Conservation (phyloP, 1,140 invertebrate genomes). For the Teleopsis dalmanni region DNA sequence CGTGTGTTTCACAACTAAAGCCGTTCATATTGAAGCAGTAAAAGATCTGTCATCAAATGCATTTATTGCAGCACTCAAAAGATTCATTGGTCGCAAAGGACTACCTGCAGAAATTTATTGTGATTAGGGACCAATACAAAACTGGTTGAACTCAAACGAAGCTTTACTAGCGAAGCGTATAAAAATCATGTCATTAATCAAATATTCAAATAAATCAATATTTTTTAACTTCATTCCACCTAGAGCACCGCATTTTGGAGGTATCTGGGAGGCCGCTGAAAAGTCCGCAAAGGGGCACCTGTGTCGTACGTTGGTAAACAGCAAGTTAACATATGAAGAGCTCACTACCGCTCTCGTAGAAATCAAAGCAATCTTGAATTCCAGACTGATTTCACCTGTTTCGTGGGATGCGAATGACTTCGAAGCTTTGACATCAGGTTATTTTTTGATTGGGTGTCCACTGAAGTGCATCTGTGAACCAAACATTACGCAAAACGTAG, state of each 20-base stretch:
- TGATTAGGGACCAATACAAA: too few species aligned
- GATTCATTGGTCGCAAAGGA: background rate
- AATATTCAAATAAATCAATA: too few species aligned
- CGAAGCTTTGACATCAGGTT: conserved; percentile 19
- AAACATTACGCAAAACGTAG: background rate
- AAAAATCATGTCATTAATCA: too few species aligned
- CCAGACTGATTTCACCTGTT: conserved; percentile 16
- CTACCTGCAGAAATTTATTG: too few species aligned
- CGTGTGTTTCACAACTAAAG: too few species aligned
- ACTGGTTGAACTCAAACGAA: too few species aligned
- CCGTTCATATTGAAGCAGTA: conserved; percentile 1
- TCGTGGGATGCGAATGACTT: conserved; percentile 20
- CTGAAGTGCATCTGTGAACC: conserved; percentile 2
- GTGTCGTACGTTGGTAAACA: conserved; percentile 15
- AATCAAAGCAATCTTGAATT: conserved; percentile 27
- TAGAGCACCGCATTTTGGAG: conserved; percentile 13
- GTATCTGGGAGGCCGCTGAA: conserved; percentile 18
- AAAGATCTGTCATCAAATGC: background rate
- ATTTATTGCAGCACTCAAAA: background rate
- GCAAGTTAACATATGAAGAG: conserved; percentile 31
- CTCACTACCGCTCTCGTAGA: conserved; percentile 17
- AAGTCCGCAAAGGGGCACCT: conserved; percentile 20
- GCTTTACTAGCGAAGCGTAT: too few species aligned
- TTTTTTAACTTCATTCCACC: conserved; percentile 18
- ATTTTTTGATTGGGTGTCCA: conserved; percentile 22